A percentile compares a stretch with the other conserved stretches of the same genome.
phyloP scores from a whole-genome alignment of 2,113 vertebrate genomes.

The Antechinus flavipes region DNA sequence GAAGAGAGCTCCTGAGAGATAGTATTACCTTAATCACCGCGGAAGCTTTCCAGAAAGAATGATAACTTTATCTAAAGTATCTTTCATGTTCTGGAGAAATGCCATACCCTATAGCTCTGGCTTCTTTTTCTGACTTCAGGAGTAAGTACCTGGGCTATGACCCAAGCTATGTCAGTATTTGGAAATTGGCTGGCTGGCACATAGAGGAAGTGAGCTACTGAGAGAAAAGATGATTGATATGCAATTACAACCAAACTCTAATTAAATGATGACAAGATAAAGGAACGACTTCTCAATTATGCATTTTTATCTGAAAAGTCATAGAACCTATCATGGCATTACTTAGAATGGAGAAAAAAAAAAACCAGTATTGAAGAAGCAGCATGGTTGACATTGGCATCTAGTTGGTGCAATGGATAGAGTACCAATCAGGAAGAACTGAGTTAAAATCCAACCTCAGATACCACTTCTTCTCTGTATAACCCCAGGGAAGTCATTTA shows the following conservation, averaged over 20 bases:
- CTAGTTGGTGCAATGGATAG: background rate
- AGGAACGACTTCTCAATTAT: background rate
- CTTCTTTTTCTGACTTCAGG: constrained; percentile 26
- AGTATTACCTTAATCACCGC: constrained; percentile 17
- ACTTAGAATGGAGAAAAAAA: background rate
- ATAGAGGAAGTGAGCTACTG: background rate
- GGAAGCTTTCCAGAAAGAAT: constrained; percentile 17
- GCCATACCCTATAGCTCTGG: constrained; percentile 31
- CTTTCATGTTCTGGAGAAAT: constrained; percentile 49
- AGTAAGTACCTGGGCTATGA: constrained; percentile 46
- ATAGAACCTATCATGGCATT: background rate
- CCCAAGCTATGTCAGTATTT: background rate
- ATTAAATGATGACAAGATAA: background rate
- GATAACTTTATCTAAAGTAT: constrained; percentile 46
- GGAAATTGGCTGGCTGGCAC: background rate
- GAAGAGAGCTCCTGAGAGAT: background rate
- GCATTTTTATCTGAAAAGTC: background rate
- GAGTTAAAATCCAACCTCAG: background rate
- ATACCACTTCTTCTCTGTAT: background rate
- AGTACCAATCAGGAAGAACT: background rate
- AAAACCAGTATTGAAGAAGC: background rate
- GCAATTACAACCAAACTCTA: background rate
- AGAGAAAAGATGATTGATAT: background rate
- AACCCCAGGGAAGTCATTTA: background rate
- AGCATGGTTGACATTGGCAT: background rate